phyloP scores from a whole-genome alignment of 53 echinoderm and acorn worm genomes.

The Pentamera pediparva region DNA sequence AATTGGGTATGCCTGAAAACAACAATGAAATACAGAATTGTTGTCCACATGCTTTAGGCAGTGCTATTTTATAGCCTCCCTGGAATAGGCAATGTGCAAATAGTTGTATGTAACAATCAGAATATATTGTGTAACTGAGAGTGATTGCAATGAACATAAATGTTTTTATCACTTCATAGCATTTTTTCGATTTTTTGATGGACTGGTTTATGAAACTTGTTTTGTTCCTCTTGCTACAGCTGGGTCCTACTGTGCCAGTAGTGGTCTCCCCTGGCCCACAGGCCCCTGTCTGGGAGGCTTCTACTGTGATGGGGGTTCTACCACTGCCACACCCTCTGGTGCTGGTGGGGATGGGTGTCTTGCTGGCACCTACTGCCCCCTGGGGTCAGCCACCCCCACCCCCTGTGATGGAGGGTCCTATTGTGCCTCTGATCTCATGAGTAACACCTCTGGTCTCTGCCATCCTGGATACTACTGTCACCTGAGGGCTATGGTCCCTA shows the following conservation, averaged over 20 bases:
- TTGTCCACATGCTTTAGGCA: no score
- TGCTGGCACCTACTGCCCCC: slow-evolving; percentile 87
- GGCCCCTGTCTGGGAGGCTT: slow-evolving; percentile 81
- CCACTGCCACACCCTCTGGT: slow-evolving; percentile 65
- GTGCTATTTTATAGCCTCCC: no score
- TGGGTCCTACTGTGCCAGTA: slow-evolving; percentile 88
- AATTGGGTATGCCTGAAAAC: no score
- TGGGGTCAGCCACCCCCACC: slow-evolving; percentile 65
- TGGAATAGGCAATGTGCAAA: no score
- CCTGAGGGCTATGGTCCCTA: slow-evolving; percentile 62
- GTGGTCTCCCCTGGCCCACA: slow-evolving; percentile 65
- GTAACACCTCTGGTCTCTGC: slow-evolving; percentile 72
- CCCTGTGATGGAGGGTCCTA: slow-evolving; percentile 89
- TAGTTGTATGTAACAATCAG: no score
- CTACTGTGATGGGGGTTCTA: slow-evolving; percentile 79
- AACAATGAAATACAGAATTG: no score
- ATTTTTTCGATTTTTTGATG: not conserved
- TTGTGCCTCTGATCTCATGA: slow-evolving; percentile 66
- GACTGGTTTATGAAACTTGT: not conserved
- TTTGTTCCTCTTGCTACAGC: slow-evolving; percentile 28
- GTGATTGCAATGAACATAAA: no score
- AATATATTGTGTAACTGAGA: no score
- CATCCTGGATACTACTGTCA: slow-evolving; percentile 81
- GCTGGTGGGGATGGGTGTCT: slow-evolving; percentile 65
- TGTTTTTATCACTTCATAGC: no score